Percentiles rank a stretch among this genome's conserved stretches.
These are phyloP conservation scores for Caenorhabditis latens DNA, from an alignment of 1,140 invertebrate genomes.

Conservation along the genomic window DNA sequence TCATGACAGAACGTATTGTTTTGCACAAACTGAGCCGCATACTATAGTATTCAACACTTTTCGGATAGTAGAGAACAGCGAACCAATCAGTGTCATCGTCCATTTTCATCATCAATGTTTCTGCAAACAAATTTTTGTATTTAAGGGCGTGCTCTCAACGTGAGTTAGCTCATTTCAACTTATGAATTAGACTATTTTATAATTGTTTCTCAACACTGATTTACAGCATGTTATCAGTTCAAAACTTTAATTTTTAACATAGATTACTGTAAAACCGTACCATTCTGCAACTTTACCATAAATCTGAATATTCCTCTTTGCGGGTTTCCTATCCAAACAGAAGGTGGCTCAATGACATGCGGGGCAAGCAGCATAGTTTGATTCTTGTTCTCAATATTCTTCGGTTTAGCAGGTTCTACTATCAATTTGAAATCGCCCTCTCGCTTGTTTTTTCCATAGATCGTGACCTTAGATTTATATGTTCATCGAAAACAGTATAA, in stretches of 20 bases:
- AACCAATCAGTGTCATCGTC: constrained; percentile 23
- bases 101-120: constrained; percentile 27
- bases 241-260: not conserved
- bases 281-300: constrained; percentile 31
- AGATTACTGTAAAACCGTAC: not conserved
- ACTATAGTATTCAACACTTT: not conserved
- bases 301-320: constrained; percentile 36
- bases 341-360: not conserved
- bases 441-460: constrained; percentile 22
- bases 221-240: too few relatives aligned
- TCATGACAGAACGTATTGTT: not conserved
- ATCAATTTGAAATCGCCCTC: constrained; percentile 48
- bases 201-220: too few relatives aligned
- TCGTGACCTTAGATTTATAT: not conserved
- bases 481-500: not conserved
- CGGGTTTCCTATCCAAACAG: constrained; percentile 22
- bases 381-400: constrained; percentile 8
- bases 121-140: not conserved
- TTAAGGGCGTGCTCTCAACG: not conserved
- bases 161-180: too few relatives aligned
- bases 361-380: not conserved
- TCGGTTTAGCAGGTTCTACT: constrained; percentile 19
- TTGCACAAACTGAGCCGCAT: not conserved
- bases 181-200: too few relatives aligned
- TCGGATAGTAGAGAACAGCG: constrained; percentile 14